Conservation (phyloP, 2,888 invertebrate genomes). For the Eupithecia subfuscata region DNA sequence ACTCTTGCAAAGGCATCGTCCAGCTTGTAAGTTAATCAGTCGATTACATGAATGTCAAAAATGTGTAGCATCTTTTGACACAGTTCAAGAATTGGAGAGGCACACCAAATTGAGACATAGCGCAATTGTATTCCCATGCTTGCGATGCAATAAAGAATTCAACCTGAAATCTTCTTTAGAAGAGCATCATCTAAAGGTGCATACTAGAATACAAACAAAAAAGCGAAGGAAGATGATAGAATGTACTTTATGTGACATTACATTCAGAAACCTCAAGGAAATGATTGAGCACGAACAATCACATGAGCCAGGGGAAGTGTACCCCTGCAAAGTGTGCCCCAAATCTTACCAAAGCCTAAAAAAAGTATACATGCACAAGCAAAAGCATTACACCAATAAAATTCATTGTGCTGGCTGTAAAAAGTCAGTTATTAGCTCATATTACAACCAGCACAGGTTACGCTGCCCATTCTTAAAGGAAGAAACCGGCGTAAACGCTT, state of each 20-base stretch:
- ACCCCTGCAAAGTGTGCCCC: slow-evolving; percentile 58
- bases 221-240: slow-evolving; percentile 58
- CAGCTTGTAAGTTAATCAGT: slow-evolving; percentile 50
- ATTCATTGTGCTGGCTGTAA: slow-evolving; percentile 56
- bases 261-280: slow-evolving; percentile 55
- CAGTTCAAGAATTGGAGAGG: slow-evolving; percentile 47
- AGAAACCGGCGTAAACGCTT: slow-evolving; percentile 37
- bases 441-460: slow-evolving; percentile 54
- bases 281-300: slow-evolving; percentile 55
- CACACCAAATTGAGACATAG: slow-evolving; percentile 55
- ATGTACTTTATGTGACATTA: slow-evolving; percentile 60
- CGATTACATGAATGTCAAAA: slow-evolving; percentile 50
- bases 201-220: slow-evolving; percentile 60
- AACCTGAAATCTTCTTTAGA: slow-evolving; percentile 49
- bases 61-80: slow-evolving; percentile 60
- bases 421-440: slow-evolving; percentile 53
- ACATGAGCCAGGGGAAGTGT: slow-evolving; percentile 50
- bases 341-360: slow-evolving; percentile 54
- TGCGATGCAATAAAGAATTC: slow-evolving; percentile 58
- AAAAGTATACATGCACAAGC: slow-evolving; percentile 58
- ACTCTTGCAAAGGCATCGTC: slow-evolving; percentile 50
- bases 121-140: slow-evolving; percentile 54
- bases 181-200: slow-evolving; percentile 59
- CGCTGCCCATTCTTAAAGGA: slow-evolving; percentile 47
- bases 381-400: slow-evolving; percentile 56